Base-by-base conservation (phyloP, 2,888 invertebrate species). In the Papilio elwesi region DNA sequence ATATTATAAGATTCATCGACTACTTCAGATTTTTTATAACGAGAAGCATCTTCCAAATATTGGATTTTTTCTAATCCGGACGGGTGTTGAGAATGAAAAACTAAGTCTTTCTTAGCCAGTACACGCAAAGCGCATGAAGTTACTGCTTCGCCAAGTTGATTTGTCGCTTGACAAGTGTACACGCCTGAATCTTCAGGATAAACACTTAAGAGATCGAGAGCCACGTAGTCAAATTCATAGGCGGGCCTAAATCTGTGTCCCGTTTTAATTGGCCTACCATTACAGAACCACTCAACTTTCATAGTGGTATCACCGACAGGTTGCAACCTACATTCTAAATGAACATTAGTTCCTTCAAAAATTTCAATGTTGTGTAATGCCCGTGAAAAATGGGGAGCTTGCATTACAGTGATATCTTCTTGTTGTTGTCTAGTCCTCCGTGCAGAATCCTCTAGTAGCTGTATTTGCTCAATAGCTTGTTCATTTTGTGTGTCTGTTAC, bases 171-270 rank as follows among this genome's bases (percentile, higher is more conserved):
- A 83, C 98, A 99, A 12, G 98, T 98, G 87, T 99, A 99, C 0
- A 98, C 97, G 16, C 99, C 99, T 8, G 98, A 98, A 90, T 99
- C 99, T 81, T 97, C 97, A n/a, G 99, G 98, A 87, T 99, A 99
- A 38, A 99, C 98, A 83, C 98, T 98, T 36, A 99, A 94, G 68
- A 99, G 96, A 90, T 99, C 99, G 70, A 99, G 94, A 10, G 99
- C 98, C 16, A 99, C 99, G 86, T 98, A 99, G 84, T 99, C 99
- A 87, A 99, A 99, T 90, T 99, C 99, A 84, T 98, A 97, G 5
- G 98, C 98, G 57, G 99, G 99, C 85, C 98, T 96, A 94, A 99
- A 99, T 77, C 99, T 95, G 85, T 98, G 96, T 78, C 99, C 99
- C 59, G 97, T 97, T 86, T 97, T 97, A 1, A 99, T 96, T 0